Base-by-base conservation (phyloP, 2,797 vertebrate species). In the Clarias pachynema region DNA sequence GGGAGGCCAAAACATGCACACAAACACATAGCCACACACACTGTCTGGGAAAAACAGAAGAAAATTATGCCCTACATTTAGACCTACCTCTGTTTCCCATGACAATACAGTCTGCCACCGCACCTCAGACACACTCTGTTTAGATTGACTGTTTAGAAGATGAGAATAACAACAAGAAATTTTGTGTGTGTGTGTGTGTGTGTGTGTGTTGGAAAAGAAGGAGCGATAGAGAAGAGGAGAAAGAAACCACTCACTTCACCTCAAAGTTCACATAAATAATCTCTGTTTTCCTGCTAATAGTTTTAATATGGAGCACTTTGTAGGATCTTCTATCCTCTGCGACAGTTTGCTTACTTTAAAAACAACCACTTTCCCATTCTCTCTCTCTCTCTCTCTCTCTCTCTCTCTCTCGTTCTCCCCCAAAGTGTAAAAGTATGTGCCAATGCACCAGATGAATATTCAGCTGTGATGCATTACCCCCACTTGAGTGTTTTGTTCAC, bases 301-400 rank as follows among this genome's bases (percentile, higher is more conserved):
- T 86, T 86, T 88, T 87, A 87, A 88, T 87, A 84, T 84, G 84
- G 83, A 84, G 86, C 83, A 89, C 81, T 87, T 86, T 82, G 75
- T 68, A 82, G 79, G 84, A 69, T 85, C 70, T 80, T 74, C 81
- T 83, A 73, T 86, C 82, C 70, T 68, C 80, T 86, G 68, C 88
- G 88, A 88, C 83, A 85, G 86, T 86, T 88, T 89, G 83, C 83
- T 89, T 85, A 84, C 68, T 85, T 80, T 86, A 74, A 86, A 88
- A 89, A 88, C 85, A 86, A 79, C 72, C 53, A 37, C 79, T 78
- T 81, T 83, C 68, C 83, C 82, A 80, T 78, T 12, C 63, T 29
- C 3, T 15, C 8, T 18, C 40, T 12, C 63, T 26, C 3, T 15
- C 8, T 12, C 31, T 44, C 26, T 26, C 74, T 44, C 16, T 69